These are phyloP conservation scores for Ormia ochracea DNA, from an alignment of 2,888 invertebrate genomes.

Conservation along the genomic window DNA sequence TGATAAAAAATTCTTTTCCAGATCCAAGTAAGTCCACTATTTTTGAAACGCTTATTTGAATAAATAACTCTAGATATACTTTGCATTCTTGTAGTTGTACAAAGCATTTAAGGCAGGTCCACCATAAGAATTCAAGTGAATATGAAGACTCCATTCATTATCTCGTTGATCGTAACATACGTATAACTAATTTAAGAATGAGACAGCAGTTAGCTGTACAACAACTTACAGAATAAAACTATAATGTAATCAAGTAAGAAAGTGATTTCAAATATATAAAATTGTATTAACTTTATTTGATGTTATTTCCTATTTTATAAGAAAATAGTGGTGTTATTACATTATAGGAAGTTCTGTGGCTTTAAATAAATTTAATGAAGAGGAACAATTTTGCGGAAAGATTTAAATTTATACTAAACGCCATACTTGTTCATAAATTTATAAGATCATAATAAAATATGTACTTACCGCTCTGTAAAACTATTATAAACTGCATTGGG, in stretches of 20 bases:
- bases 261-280: background rate
- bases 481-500: too few species aligned
- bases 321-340: too few species aligned
- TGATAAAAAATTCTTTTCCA: slow-evolving; percentile 36
- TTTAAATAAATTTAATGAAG: too few species aligned
- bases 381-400: too few species aligned
- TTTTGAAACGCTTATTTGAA: background rate
- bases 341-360: too few species aligned
- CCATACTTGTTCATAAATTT: too few species aligned
- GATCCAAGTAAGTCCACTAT: background rate
- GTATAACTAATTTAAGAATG: slow-evolving; percentile 1
- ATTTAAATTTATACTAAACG: too few species aligned
- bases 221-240: background rate
- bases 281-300: background rate
- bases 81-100: background rate
- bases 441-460: too few species aligned
- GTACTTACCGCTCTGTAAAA: too few species aligned
- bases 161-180: background rate
- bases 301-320: background rate
- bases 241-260: too few species aligned
- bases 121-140: background rate
- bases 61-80: background rate
- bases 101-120: background rate
- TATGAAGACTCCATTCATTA: slow-evolving; percentile 7
- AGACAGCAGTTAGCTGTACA: slow-evolving; percentile 7